A percentile compares a stretch with the other conserved stretches of the same genome.
Conservation (phyloP, 2,797 vertebrate genomes). For the Chlorospingus flavigularis region DNA sequence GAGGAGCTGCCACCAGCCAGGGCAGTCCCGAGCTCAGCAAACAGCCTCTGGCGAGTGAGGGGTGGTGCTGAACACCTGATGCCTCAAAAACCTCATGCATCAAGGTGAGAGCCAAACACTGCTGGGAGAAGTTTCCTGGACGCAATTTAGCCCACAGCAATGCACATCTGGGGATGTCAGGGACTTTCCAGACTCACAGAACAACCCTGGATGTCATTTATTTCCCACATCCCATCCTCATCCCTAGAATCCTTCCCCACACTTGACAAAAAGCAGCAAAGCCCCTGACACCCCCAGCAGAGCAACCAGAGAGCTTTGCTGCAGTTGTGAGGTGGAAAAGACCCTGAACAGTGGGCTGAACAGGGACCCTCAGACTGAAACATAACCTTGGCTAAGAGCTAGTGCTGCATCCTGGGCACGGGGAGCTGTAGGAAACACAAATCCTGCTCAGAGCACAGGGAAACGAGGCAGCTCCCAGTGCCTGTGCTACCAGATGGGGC, state of each 20-base stretch:
- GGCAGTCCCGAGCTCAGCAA: background rate
- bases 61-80: rapidly evolving
- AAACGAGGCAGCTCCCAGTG: background rate
- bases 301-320: background rate
- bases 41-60: background rate
- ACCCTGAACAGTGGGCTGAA: background rate
- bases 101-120: background rate
- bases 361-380: background rate
- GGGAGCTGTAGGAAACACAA: background rate
- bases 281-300: background rate
- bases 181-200: background rate
- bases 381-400: background rate
- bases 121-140: background rate
- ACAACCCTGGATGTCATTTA: background rate
- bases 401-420: rapidly evolving
- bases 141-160: background rate
- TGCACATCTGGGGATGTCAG: background rate
- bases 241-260: background rate
- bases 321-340: background rate
- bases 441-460: rapidly evolving
- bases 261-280: background rate
- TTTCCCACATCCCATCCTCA: background rate
- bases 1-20: background rate
- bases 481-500: background rate
- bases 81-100: background rate